A percentile compares a stretch with the other conserved stretches of the same genome.
phyloP scores from a whole-genome alignment of 2,113 vertebrate genomes.

The Myodes glareolus region DNA sequence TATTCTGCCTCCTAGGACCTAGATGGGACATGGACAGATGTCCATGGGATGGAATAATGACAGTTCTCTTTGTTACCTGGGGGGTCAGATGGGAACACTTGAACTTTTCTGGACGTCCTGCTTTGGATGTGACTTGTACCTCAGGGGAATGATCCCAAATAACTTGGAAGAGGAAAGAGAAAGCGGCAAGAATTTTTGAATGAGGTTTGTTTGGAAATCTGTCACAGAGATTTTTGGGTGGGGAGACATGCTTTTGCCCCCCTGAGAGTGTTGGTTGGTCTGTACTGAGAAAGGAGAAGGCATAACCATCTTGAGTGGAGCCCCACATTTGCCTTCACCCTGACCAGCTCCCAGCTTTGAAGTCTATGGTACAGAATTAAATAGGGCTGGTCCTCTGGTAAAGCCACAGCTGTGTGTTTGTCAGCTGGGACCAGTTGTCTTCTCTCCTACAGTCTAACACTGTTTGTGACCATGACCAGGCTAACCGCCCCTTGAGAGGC shows the following conservation, averaged over 20 bases:
- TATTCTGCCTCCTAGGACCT: neutral
- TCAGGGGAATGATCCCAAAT: neutral
- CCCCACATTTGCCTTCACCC: neutral
- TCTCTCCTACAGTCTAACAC: neutral
- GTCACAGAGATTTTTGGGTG: neutral
- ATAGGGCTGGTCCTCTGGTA: neutral
- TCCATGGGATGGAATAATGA: neutral
- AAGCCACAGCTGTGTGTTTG: neutral
- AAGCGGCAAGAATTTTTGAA: neutral
- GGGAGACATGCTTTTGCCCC: neutral
- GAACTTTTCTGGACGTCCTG: neutral
- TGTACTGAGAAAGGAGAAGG: neutral
- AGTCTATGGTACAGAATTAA: neutral
- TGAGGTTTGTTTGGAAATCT: neutral
- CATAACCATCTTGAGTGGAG: neutral
- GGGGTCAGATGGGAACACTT: neutral
- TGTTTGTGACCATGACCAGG: neutral
- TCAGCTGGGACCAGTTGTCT: neutral
- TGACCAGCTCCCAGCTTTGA: neutral
- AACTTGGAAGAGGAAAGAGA: neutral
- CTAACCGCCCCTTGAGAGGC: neutral
- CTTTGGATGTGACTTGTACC: neutral
- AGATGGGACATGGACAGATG: neutral
- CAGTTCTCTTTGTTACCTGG: neutral
- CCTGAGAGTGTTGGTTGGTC: neutral